Conservation (phyloP, 2,888 invertebrate genomes). For the Hypena proboscidalis region DNA sequence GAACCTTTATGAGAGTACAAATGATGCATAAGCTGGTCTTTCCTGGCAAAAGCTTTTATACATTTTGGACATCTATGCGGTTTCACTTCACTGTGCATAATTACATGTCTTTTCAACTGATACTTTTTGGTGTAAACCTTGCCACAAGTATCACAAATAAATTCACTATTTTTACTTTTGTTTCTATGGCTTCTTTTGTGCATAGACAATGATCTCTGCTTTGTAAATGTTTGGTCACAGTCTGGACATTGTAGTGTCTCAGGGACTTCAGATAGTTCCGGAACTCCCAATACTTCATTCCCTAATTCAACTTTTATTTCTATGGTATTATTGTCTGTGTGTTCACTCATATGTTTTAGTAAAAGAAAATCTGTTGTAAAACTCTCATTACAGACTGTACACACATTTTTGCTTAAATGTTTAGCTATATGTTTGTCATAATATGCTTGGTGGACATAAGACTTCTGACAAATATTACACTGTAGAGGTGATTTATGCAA, state of each 20-base stretch:
- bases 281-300: conserved; percentile 33
- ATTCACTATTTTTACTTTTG: conserved; percentile 55
- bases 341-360: conserved; percentile 39
- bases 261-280: no score
- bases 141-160: conserved; percentile 76
- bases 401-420: conserved; percentile 45
- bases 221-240: conserved; percentile 82
- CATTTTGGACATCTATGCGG: conserved; percentile 84
- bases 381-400: conserved; percentile 41
- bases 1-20: conserved; percentile 84
- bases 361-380: conserved; percentile 43
- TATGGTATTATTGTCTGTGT: conserved; percentile 35
- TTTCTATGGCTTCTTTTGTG: conserved; percentile 64
- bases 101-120: conserved; percentile 76
- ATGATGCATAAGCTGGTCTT: conserved; percentile 85
- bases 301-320: conserved; percentile 50
- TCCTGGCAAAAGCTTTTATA: conserved; percentile 83
- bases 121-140: conserved; percentile 72
- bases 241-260: conserved; percentile 75
- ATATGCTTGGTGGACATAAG: conserved; percentile 54
- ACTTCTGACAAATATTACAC: conserved; percentile 63
- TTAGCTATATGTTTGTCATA: conserved; percentile 66
- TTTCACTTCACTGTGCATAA: conserved; percentile 81
- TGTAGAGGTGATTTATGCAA: conserved; percentile 57
- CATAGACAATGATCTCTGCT: conserved; percentile 76